Base-by-base conservation (phyloP, 2,888 invertebrate species). In the Folsomia candida region DNA sequence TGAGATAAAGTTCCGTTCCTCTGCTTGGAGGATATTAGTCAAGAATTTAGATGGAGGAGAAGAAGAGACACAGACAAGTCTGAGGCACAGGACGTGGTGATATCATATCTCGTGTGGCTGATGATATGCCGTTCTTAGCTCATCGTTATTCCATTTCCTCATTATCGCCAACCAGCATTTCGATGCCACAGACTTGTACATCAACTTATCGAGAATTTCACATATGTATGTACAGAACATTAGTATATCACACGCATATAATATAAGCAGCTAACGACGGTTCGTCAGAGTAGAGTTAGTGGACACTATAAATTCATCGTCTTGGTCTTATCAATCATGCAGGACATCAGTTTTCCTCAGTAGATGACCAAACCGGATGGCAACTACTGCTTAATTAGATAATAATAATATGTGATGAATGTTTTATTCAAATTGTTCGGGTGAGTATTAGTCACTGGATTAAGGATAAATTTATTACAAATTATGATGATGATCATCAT, bases 121-220 rank as follows among this genome's bases (percentile, higher is more conserved):
- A n/a, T 14, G 54, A 54, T 54, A 54, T 14, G 54, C n/a, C 4
- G 6, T 37, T 37, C 37, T 54, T 54, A 6, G 20, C 22, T n/a
- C n/a, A n/a, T n/a, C n/a, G n/a, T n/a, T n/a, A n/a, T n/a, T n/a
- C 22, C 54, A 54, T 54, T 54, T 54, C 54, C 54, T 54, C 54
- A 54, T 54, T 54, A 54, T 54, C 54, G 22, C 22, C 6, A n/a
- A n/a, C n/a, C n/a, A 20, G 4, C 54, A 54, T 54, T 54, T 54
- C n/a, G 54, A 54, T 54, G 18, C 54, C 54, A 54, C 54, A 54
- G 54, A 54, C 54, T 54, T 54, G 11, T 20, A 54, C 54, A 54
- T 54, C 22, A 20, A 54, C 22, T 22, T 54, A 18, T 54, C 54
- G 22, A 22, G 54, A 54, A 54, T n/a, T 54, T 20, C n/a, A 6